phyloP scores from a whole-genome alignment of 2,113 vertebrate species.

The Scomber scombrus region DNA sequence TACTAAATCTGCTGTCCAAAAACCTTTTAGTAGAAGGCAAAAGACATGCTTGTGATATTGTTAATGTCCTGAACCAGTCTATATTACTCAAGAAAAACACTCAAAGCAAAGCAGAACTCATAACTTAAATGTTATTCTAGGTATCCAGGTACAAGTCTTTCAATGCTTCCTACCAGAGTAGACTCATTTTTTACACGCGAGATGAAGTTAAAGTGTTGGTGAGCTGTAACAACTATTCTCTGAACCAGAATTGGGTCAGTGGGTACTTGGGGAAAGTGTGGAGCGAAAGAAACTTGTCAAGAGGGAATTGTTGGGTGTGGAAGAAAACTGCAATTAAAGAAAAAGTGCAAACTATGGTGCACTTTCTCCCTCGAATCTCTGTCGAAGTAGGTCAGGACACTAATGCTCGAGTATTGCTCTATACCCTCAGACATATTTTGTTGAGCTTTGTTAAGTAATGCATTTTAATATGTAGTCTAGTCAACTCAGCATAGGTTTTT shows the following conservation, averaged over 20 bases:
- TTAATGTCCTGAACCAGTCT: not conserved
- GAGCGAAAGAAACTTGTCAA: constrained; percentile 16
- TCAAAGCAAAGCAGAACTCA: not conserved
- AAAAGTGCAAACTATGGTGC: not conserved
- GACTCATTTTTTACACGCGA: not conserved
- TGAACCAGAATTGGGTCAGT: constrained; percentile 36
- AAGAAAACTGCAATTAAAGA: constrained; percentile 15
- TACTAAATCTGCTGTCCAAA: constrained; percentile 6
- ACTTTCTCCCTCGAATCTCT: not conserved
- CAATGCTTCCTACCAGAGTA: not conserved
- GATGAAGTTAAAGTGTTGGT: not conserved
- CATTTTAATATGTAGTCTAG: not conserved
- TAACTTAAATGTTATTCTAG: not conserved
- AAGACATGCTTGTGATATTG: not conserved
- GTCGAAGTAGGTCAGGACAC: constrained; percentile 21
- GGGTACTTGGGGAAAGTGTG: constrained; percentile 15
- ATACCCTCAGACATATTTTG: not conserved
- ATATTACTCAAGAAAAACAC: not conserved
- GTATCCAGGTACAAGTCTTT: not conserved
- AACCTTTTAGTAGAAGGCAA: not conserved
- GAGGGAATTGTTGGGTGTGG: constrained; percentile 22
- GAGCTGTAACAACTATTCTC: not conserved
- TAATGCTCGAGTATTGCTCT: not conserved
- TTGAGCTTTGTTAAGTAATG: not conserved
- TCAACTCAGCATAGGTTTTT: not conserved